These are phyloP conservation scores for Ciconia boyciana DNA, from an alignment of 2,113 vertebrate genomes.

Conservation along the genomic window DNA sequence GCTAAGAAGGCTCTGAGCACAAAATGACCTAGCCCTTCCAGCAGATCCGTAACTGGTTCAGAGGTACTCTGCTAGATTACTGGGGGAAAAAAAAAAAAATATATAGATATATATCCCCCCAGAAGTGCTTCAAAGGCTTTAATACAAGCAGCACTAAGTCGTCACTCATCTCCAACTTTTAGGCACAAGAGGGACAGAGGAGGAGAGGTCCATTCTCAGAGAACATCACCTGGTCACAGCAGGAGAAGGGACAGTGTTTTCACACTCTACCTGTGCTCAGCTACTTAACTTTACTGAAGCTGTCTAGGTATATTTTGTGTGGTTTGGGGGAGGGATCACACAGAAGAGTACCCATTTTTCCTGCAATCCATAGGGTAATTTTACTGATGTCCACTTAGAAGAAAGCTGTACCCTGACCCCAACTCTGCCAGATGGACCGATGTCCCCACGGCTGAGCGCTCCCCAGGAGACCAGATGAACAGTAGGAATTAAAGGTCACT, in stretches of 20 bases:
- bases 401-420: not conserved
- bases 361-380: not conserved
- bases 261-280: not conserved
- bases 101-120: too few species aligned
- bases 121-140: not conserved
- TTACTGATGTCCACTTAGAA: not conserved
- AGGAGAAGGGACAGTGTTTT: not conserved
- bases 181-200: constrained; percentile 1
- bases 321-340: not conserved
- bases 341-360: not conserved
- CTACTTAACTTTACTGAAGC: not conserved
- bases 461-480: not conserved
- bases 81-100: not conserved
- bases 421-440: not conserved
- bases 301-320: too few species aligned
- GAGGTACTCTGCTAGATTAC: constrained; percentile 3
- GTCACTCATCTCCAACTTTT: constrained; percentile 15
- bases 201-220: not conserved
- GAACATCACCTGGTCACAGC: not conserved
- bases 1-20: not conserved
- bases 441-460: not conserved
- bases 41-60: constrained; percentile 26
- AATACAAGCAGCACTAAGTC: constrained; percentile 11
- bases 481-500: not conserved
- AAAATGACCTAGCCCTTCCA: not conserved